Evolutionary conservation across 2,888 invertebrate species (phyloP), one percentile per base, ranked within the genome.

Genomic region (Apoderus coryli): DNA sequence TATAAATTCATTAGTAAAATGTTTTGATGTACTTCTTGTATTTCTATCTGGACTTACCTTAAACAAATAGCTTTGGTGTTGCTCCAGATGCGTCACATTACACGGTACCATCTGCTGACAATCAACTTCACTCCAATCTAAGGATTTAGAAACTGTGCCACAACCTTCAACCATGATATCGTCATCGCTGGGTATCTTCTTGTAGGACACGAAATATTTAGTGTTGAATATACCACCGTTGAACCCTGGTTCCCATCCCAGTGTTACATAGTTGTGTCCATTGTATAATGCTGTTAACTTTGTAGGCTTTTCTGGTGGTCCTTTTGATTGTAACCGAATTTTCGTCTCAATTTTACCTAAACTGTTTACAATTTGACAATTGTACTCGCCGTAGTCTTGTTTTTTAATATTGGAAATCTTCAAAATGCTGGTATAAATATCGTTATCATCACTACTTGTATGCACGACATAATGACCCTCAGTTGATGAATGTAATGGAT

Each of bases 321-420:
- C 86, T 59, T 88, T 88, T 1, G 81, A 76, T 50, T 89, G 88
- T 23, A 90, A 56, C 5, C 72, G 67, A 28, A 90, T 86, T 36
- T 71, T 73, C 0, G 80, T 76, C 6, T 72, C 69, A 22, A 76
- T 75, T 29, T 64, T 76, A 10, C 90, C 90, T 34, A 88, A 61
- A 2, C 72, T 69, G 53, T 93, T 93, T 10, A 76, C 74, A 4
- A 86, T 85, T 41, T 80, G 72, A 50, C 93, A 93, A 32, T 76
- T 80, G 57, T 90, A 93, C 34, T 88, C 86, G 1, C 92, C 92
- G 48, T 89, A 90, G 51, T 90, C 88, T 30, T 76, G 69, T n/a
- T 76, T 70, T 25, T 76, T 72, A 10, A 89, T 69, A 35, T 76
- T 72, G 30, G 75, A 73, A 41, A 90, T 64, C 48, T 58, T 69